Base-by-base conservation (phyloP, 35 echinoderm and acorn worm genomes). In the Ptychodera flava region DNA sequence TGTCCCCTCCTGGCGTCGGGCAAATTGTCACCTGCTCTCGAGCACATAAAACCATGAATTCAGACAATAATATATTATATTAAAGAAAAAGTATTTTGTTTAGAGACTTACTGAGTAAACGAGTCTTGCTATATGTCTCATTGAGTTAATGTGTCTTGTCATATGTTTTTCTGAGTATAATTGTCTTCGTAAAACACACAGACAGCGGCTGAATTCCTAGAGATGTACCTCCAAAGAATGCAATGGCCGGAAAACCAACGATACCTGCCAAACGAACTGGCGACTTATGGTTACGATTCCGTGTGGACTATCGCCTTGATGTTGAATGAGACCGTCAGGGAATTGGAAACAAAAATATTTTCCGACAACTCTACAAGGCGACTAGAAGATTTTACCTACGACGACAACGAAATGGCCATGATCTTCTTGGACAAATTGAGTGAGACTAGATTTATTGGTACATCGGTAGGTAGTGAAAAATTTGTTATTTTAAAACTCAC, bases 261-360 rank as follows among this genome's bases (percentile, higher is more conserved):
- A 28, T 90, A 93, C 30, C 79, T 33, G 31, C 87, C 35, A 38
- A 93, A 89, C 32, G 81, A 33, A 30, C 88, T 90, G 14, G 91
- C 88, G 6, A 80, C 91, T 31, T 93, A 90, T 75, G 94, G 91
- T 10, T 97, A 97, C 78, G 94, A 97, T 36, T 80, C 94, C 0
- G 84, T 86, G 30, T 97, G 94, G 94, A 85, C 94, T 36, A 86
- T 90, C 31, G 94, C 94, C 36, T 81, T 97, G 6, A 89, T 89
- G 45, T 52, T 93, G 15, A 90, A 93, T 76, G 36, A 85, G 31
- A 33, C 92, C 1, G 81, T 84, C 1, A 29, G 76, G 27, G 34
- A 82, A 0, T 30, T 93, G 16, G 81, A 93, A 80, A 35, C 86
- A 15, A 86, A 86, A 34, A 85, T 38, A 34, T 93, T 83, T 35